Percentiles rank a stretch among this genome's conserved stretches.
These are phyloP conservation scores for Leuciscus waleckii DNA, from an alignment of 2,797 vertebrate species.

Conservation along the genomic window DNA sequence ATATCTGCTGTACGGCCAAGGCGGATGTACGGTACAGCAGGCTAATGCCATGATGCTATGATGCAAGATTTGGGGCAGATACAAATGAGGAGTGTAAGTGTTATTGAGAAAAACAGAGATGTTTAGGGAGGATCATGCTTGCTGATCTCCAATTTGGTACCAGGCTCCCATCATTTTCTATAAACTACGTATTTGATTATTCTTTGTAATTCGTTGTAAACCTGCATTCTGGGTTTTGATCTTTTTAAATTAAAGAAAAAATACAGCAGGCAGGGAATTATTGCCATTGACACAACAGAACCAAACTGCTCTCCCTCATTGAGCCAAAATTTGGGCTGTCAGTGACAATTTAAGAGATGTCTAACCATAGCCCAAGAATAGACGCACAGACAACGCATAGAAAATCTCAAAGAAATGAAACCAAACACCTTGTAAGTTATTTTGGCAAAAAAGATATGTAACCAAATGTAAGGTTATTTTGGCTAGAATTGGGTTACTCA, in stretches of 20 bases:
- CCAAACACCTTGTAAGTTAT: no score
- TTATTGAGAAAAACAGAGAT: constrained; percentile 7
- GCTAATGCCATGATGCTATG: constrained; percentile 56
- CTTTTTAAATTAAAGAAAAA: background rate
- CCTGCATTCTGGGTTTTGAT: background rate
- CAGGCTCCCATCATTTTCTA: background rate
- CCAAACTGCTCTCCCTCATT: no score
- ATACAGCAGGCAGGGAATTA: background rate
- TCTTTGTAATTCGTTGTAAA: background rate
- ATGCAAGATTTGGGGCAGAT: constrained; percentile 57
- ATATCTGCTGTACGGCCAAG: no score
- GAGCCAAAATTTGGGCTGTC: no score
- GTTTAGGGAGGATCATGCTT: background rate
- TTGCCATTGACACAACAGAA: background rate
- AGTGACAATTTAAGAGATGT: no score
- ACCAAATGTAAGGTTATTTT: no score
- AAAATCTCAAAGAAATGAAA: no score
- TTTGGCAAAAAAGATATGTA: no score
- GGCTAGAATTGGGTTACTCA: no score
- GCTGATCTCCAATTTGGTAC: background rate
- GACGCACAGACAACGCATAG: no score
- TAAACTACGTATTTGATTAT: background rate
- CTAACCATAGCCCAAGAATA: no score
- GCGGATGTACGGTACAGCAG: no score
- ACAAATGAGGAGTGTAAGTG: constrained; percentile 47